A percentile compares a stretch with the other conserved stretches of the same genome.
Conservation (phyloP, 2,113 vertebrate species). For the Columba janthina region DNA sequence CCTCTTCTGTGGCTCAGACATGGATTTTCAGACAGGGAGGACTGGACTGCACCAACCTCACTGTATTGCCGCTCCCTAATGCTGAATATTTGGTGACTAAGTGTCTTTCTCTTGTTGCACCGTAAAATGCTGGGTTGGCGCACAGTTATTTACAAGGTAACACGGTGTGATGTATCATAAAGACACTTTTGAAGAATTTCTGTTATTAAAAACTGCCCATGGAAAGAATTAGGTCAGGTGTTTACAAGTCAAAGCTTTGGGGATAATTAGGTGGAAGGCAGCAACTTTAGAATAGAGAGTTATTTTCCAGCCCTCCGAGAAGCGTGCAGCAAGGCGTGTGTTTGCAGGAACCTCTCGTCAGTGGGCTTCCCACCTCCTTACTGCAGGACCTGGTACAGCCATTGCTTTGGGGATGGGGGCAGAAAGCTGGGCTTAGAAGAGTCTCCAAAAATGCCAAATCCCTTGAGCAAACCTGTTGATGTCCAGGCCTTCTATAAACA, state of each 20-base stretch:
- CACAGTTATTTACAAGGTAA: slow-evolving; percentile 60
- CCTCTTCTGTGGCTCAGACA: background rate
- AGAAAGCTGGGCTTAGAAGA: slow-evolving; percentile 39
- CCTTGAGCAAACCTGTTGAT: slow-evolving; percentile 20
- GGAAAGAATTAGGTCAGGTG: slow-evolving; percentile 74
- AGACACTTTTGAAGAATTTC: slow-evolving; percentile 71
- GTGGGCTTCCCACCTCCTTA: slow-evolving; percentile 34
- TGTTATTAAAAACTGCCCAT: slow-evolving; percentile 69
- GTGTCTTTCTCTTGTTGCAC: slow-evolving; percentile 25
- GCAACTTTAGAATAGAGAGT: slow-evolving; percentile 12
- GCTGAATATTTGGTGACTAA: slow-evolving; percentile 29
- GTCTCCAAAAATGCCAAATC: slow-evolving; percentile 5
- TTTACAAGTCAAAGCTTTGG: slow-evolving; percentile 69
- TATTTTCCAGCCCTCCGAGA: slow-evolving; percentile 64
- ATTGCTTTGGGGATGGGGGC: background rate
- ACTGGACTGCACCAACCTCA: background rate
- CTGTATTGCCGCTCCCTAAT: background rate
- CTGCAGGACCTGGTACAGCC: slow-evolving; percentile 6
- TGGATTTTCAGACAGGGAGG: background rate
- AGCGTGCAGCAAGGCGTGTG: background rate
- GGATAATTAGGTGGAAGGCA: slow-evolving; percentile 70
- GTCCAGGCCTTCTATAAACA: slow-evolving; percentile 7
- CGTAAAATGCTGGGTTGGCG: background rate
- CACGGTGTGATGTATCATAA: slow-evolving; percentile 63
- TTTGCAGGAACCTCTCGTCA: background rate